Base-by-base conservation (phyloP, 2,888 invertebrate species). In the Helleia helle region DNA sequence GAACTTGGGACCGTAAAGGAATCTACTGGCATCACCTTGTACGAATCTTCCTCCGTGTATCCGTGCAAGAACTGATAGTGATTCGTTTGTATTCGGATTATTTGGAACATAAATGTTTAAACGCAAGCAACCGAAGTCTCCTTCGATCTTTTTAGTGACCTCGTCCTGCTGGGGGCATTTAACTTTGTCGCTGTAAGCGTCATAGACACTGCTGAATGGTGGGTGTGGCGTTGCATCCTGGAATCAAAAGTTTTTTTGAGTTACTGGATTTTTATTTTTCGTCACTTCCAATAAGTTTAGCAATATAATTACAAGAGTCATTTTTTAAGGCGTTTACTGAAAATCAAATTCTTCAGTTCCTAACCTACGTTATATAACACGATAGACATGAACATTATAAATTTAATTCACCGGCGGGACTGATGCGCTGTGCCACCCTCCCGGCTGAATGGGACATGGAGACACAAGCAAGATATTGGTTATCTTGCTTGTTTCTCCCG, bases 131-230 rank as follows among this genome's bases (percentile, higher is more conserved):
- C 62, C 59, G 0, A 63, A 39, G 3, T 49, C 34, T 5, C 62
- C 62, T 0, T 51, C 44, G 12, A 55, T 38, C 1, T 50, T 51
- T 3, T 48, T 30, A 17, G 51, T 53, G 7, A 53, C 52, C 14
- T 57, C 55, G 9, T 58, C 55, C 3, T 40, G 13, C 53, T 66
- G 66, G 3, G 64, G 60, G 36, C 64, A 65, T 38, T 54, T 48
- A 1, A 55, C 51, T 3, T 58, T 53, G 34, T 67, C 65, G 25
- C 63, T 55, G 29, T 49, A 44, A 8, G 66, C 66, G 25, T 58
- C 54, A 30, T 56, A 67, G 3, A 48, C 43, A 1, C 31, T 48
- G 5, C 54, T 43, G 17, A 62, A 64, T n/a, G 24, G 29, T 5
- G 52, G 52, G 22, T 51, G 42, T 1, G 52, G 49, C 4, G 9